Percentiles rank a stretch among this genome's conserved stretches.
Evolutionary conservation across 2,797 vertebrate species (phyloP).

Genomic region (Oophaga sylvatica): DNA sequence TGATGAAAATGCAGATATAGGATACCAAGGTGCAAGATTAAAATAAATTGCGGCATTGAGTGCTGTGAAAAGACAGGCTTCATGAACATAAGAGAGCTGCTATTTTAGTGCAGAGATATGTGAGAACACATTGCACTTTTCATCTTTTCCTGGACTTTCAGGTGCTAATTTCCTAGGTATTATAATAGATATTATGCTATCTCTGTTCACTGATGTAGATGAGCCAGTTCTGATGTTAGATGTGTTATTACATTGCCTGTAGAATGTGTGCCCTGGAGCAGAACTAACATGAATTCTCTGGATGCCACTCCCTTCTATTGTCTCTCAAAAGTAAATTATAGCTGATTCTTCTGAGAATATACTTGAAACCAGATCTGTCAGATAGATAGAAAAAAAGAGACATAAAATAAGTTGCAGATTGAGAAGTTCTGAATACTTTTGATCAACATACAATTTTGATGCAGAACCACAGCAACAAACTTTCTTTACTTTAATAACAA

Average conservation of each 20-base stretch:
- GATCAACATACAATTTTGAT: too few species aligned
- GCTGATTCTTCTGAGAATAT: not conserved
- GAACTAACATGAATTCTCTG: not conserved
- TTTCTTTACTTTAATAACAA: too few species aligned
- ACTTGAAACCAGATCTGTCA: conserved; percentile 12
- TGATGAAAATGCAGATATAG: not conserved
- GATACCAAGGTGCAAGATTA: not conserved
- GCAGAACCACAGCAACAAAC: too few species aligned
- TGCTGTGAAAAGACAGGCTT: not conserved
- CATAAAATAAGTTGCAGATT: not conserved
- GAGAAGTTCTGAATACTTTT: not conserved
- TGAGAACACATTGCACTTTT: not conserved
- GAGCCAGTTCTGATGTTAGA: not conserved
- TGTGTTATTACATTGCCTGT: conserved; percentile 6
- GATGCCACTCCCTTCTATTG: conserved; percentile 35
- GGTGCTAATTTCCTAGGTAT: not conserved
- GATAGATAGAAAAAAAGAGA: not conserved
- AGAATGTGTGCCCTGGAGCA: conserved; percentile 44
- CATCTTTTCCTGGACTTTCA: not conserved
- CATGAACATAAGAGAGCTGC: not conserved
- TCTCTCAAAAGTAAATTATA: conserved; percentile 27
- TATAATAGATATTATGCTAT: not conserved
- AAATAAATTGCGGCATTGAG: not conserved
- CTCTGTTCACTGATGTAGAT: not conserved
- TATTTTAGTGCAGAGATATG: not conserved